Base-by-base conservation (phyloP, 2,113 vertebrate species). In the Xerus inauris region DNA sequence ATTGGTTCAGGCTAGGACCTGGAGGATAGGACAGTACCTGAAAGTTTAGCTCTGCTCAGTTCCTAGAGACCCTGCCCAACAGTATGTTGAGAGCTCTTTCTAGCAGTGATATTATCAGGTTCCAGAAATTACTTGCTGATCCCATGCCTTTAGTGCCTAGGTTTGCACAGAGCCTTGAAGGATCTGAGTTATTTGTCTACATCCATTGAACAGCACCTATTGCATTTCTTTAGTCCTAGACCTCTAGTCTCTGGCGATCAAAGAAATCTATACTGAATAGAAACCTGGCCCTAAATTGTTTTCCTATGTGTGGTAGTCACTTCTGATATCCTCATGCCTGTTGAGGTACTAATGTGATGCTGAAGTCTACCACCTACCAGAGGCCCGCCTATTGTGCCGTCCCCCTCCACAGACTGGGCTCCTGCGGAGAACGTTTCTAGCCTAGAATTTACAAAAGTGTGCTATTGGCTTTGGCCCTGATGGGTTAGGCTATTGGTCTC, bases 111-210 rank as follows among this genome's bases (percentile, higher is more conserved):
- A 11, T 54, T 73, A 54, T 9, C 1, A 47, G 24, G 4, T 59
- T 3, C 14, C 4, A 13, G 20, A 38, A 83, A 75, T 82, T 62
- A 1, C 3, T 30, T 1, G 0, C 17, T 47, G 7, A 7, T 8
- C 0, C 30, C 6, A 17, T 42, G 28, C 1, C 35, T 91, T 88
- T 59, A 54, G n/a, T 67, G 12, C 19, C n/a, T 1, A 12, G 42
- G 20, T 19, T 38, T 75, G 3, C 6, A 62, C 9, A 35, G 7
- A 69, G 3, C 6, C 38, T 51, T 54, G 6, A 35, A 62, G 32
- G 19, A 2, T 7, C 19, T 77, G 8, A 30, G 38, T 72, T 92
- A 77, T 67, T 81, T 86, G 30, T 8, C 26, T 79, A 5, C 45
- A 17, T 14, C 47, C 57, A 54, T 14, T 28, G 67, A 51, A 89